These are phyloP conservation scores for Saguinus midas DNA, from an alignment of 2,113 vertebrate genomes.

Conservation along the genomic window DNA sequence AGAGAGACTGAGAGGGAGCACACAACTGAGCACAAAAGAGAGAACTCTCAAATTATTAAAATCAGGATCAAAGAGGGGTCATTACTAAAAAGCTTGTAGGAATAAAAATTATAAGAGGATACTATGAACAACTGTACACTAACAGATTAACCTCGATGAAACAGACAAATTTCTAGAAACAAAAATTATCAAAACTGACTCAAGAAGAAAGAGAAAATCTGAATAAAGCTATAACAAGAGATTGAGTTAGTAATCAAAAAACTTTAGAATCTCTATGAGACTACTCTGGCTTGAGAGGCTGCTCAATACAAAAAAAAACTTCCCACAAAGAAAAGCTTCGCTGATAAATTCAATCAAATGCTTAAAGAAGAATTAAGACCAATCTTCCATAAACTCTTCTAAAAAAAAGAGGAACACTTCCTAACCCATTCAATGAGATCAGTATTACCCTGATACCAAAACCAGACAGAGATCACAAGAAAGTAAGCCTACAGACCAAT, in stretches of 20 bases:
- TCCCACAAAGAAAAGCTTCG: not conserved
- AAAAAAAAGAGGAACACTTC: not conserved
- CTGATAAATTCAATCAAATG: not conserved
- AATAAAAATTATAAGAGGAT: not conserved
- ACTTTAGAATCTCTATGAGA: too few relatives aligned
- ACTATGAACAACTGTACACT: not conserved
- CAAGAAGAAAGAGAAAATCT: not conserved
- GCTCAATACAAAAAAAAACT: not conserved
- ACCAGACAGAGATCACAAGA: too few relatives aligned
- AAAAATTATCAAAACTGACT: not conserved
- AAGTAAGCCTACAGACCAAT: too few relatives aligned
- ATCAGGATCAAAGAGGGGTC: not conserved
- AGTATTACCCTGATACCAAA: not conserved
- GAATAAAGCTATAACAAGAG: not conserved
- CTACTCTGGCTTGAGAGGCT: too few relatives aligned
- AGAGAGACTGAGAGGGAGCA: not conserved
- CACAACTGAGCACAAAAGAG: too few relatives aligned
- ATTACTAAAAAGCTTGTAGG: not conserved
- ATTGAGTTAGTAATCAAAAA: not conserved
- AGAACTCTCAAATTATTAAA: not conserved
- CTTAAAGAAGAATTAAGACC: not conserved
- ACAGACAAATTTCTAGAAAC: not conserved
- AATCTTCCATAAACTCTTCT: not conserved
- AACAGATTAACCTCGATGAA: not conserved
- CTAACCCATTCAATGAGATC: not conserved